phyloP scores from a whole-genome alignment of 2,113 vertebrate species.

The Pomatorhinus ruficollis region DNA sequence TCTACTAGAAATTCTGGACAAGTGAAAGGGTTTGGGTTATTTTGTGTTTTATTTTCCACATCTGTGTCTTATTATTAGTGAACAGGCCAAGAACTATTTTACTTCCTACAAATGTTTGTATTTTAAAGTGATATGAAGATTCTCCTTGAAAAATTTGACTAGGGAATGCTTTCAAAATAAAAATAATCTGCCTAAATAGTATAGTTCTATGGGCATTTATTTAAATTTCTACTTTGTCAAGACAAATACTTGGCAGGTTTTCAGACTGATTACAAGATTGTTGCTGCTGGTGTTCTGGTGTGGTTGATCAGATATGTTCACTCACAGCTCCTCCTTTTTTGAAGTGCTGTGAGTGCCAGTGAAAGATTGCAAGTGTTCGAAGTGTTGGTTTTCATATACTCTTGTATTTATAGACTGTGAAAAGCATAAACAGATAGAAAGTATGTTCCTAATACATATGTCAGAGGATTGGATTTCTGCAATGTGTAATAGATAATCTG shows the following conservation, averaged over 20 bases:
- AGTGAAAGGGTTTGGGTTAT: not conserved
- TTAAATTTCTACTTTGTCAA: not conserved
- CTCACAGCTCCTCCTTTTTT: not conserved
- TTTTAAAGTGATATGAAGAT: not conserved
- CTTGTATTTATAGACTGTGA: constrained; percentile 58
- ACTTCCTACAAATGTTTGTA: not conserved
- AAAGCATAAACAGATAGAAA: constrained; percentile 45
- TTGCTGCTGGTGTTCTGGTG: not conserved
- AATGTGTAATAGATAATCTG: constrained; percentile 27
- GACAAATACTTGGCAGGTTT: not conserved
- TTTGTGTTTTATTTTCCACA: not conserved
- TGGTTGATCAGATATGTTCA: not conserved
- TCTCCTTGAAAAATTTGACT: not conserved
- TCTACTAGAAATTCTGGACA: not conserved
- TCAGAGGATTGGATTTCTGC: constrained; percentile 42
- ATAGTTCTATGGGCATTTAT: not conserved
- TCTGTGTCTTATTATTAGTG: not conserved
- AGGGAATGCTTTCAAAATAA: not conserved
- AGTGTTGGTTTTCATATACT: constrained; percentile 46
- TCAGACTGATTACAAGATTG: not conserved
- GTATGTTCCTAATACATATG: constrained; percentile 16
- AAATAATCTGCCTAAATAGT: not conserved
- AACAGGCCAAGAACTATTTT: not conserved
- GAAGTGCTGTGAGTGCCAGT: not conserved
- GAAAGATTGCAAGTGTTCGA: not conserved